Percentiles rank a stretch among this genome's conserved stretches.
These are phyloP conservation scores for Gavia stellata DNA, from an alignment of 2,113 vertebrate genomes.

Conservation along the genomic window DNA sequence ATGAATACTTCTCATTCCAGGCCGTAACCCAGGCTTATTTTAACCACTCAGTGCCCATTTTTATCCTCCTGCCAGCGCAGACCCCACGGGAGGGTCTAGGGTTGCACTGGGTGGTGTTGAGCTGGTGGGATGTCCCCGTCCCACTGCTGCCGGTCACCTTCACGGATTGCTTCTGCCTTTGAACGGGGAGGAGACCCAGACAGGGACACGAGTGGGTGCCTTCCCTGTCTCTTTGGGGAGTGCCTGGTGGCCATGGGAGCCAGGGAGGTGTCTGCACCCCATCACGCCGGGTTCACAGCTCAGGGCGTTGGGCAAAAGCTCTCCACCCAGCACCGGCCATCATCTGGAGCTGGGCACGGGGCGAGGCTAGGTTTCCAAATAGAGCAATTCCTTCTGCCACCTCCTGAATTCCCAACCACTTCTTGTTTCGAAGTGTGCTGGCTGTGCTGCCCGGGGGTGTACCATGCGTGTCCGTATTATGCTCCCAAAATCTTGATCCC, in stretches of 20 bases:
- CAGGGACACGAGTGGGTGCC: accelerated
- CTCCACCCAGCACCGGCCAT: background rate
- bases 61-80: background rate
- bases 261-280: background rate
- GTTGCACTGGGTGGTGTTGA: background rate
- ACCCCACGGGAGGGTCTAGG: background rate
- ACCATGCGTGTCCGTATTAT: accelerated
- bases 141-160: background rate
- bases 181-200: background rate
- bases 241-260: background rate
- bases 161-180: background rate
- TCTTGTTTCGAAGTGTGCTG: background rate
- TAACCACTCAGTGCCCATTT: background rate
- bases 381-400: background rate
- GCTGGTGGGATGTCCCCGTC: background rate
- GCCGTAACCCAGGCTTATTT: background rate
- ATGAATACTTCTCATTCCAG: conserved; percentile 29
- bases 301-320: background rate
- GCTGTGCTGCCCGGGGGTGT: background rate
- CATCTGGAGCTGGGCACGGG: background rate
- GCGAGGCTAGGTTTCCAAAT: background rate
- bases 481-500: background rate
- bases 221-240: background rate
- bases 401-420: background rate
- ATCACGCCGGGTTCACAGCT: background rate